phyloP scores from a whole-genome alignment of 2,113 vertebrate species.

The Willisornis vidua region DNA sequence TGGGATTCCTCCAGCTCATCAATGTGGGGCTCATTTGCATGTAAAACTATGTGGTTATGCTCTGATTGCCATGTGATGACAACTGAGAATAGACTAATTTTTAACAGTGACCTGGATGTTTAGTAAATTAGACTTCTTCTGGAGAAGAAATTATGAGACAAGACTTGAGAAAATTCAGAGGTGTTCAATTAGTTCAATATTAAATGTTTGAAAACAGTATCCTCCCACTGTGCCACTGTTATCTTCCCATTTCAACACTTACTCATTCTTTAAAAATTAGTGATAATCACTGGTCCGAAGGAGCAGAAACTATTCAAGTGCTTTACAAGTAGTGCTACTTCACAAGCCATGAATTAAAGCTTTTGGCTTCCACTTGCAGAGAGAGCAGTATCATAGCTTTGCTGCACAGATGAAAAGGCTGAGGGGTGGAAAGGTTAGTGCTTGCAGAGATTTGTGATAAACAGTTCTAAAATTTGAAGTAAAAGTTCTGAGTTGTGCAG shows the following conservation, averaged over 20 bases:
- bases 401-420: not conserved
- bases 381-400: not conserved
- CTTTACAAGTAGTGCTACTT: not conserved
- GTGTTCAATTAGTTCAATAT: not conserved
- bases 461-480: not conserved
- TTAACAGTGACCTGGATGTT: constrained; percentile 37
- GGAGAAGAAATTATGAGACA: constrained; percentile 1
- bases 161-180: not conserved
- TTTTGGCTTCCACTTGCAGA: not conserved
- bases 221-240: not conserved
- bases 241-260: not conserved
- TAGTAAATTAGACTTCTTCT: constrained; percentile 13
- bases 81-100: constrained; percentile 19
- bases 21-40: not conserved
- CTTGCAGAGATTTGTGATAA: not conserved
- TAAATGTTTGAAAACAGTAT: not conserved
- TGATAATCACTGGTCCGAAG: not conserved
- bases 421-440: not conserved
- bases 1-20: constrained; percentile 15
- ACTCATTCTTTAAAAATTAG: constrained; percentile 8
- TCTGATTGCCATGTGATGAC: constrained; percentile 27
- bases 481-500: not conserved
- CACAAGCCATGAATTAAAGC: not conserved
- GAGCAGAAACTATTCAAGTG: not conserved
- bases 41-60: constrained; percentile 7